Evolutionary conservation across 2,888 invertebrate genomes (phyloP).

Genomic region (Phaedon cochleariae): DNA sequence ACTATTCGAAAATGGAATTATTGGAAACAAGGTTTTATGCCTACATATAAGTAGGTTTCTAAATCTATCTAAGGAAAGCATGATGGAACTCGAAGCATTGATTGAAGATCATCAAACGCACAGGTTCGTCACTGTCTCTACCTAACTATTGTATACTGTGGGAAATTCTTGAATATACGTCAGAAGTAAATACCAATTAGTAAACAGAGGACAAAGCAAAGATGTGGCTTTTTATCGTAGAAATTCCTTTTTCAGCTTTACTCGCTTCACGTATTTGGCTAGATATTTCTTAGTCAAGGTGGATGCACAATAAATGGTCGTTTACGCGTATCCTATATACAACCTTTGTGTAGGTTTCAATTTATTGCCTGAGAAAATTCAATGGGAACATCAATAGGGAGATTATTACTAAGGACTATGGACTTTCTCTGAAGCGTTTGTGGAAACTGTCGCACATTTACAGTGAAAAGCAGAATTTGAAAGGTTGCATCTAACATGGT

Average conservation of each 20-base stretch:
- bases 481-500: too few relatives aligned
- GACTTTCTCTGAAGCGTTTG: neutral
- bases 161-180: slow-evolving; percentile 9
- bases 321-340: too few relatives aligned
- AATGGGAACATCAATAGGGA: too few relatives aligned
- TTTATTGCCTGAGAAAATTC: neutral
- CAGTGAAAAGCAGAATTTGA: neutral
- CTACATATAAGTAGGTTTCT: too few relatives aligned
- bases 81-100: too few relatives aligned
- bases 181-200: slow-evolving; percentile 18
- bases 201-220: slow-evolving; percentile 13
- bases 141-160: slow-evolving; percentile 11
- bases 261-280: slow-evolving; percentile 15
- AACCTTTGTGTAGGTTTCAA: too few relatives aligned
- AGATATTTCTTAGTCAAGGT: slow-evolving; percentile 17
- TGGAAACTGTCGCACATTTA: too few relatives aligned
- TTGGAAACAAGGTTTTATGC: too few relatives aligned
- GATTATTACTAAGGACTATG: too few relatives aligned
- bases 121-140: neutral
- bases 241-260: slow-evolving; percentile 16
- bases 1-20: too few relatives aligned
- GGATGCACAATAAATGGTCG: slow-evolving; percentile 14
- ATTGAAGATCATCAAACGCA: neutral
- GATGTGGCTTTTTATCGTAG: slow-evolving; percentile 12
- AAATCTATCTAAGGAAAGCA: neutral